Percentiles rank a stretch among this genome's conserved stretches.
These are phyloP conservation scores for Cyphomyrus discorhynchus DNA, from an alignment of 2,113 vertebrate genomes.

Conservation along the genomic window DNA sequence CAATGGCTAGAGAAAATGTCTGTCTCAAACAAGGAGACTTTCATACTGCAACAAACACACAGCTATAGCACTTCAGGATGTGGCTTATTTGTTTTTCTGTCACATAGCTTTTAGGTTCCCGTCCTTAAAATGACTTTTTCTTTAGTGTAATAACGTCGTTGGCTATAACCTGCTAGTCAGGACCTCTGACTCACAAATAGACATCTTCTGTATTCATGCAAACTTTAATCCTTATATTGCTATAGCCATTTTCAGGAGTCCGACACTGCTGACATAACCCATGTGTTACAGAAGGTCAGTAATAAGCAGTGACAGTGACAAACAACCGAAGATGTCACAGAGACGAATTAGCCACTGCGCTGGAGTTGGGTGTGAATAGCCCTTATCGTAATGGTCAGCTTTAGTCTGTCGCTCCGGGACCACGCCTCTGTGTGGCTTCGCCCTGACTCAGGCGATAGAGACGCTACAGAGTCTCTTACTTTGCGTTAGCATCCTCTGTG, in stretches of 20 bases:
- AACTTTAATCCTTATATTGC: neutral
- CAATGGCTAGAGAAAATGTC: neutral
- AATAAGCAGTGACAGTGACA: neutral
- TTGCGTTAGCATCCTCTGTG: neutral
- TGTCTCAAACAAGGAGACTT: neutral
- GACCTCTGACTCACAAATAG: neutral
- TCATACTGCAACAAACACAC: neutral
- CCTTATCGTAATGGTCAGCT: neutral
- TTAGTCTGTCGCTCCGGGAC: neutral
- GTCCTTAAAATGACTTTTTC: neutral
- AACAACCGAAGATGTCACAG: neutral
- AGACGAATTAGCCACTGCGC: neutral
- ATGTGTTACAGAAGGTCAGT: neutral
- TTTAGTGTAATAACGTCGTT: neutral
- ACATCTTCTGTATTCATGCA: neutral
- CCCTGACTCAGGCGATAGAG: neutral
- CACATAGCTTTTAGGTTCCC: neutral
- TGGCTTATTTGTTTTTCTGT: neutral
- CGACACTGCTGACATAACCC: neutral
- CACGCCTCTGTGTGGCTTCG: neutral
- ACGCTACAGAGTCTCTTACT: neutral
- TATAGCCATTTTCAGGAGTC: neutral
- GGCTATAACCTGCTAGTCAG: neutral
- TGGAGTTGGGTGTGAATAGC: neutral
- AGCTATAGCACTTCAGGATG: neutral